These are phyloP conservation scores for Falcunculus frontatus DNA, from an alignment of 2,113 vertebrate species.

Conservation along the genomic window DNA sequence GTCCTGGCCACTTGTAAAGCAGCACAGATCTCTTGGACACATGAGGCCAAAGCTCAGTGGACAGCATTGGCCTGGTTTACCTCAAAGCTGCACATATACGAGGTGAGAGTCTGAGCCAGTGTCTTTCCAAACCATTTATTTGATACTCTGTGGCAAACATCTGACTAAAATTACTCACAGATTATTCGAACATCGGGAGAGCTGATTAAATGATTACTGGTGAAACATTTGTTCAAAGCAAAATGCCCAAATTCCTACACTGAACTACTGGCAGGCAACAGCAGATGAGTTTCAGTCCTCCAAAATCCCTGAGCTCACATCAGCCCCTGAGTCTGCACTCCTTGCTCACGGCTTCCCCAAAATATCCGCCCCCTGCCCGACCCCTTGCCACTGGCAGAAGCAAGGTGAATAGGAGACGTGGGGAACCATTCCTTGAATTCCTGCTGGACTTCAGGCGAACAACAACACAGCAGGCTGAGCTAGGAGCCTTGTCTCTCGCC, in stretches of 20 bases:
- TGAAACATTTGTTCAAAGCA: constrained; percentile 52
- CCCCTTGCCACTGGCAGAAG: not conserved
- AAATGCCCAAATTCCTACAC: constrained; percentile 24
- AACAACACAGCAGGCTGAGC: constrained; percentile 64
- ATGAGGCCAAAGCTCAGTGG: not conserved
- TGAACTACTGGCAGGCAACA: not conserved
- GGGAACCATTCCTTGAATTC: constrained; percentile 62
- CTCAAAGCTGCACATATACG: not conserved
- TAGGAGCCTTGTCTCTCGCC: constrained; percentile 34
- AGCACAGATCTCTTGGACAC: not conserved
- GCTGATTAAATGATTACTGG: constrained; percentile 28
- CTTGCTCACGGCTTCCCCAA: not conserved
- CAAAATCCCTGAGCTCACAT: not conserved
- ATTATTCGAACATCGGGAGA: not conserved
- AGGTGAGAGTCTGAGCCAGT: not conserved
- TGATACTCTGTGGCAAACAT: not conserved
- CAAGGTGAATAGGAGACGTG: constrained; percentile 47
- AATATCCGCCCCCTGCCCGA: not conserved
- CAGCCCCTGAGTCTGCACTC: not conserved
- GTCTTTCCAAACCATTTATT: not conserved
- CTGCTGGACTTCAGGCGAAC: constrained; percentile 42
- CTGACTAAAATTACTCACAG: constrained; percentile 36
- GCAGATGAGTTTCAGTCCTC: not conserved
- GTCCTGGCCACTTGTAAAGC: not conserved
- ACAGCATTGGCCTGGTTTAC: not conserved